Percentiles rank a stretch among this genome's conserved stretches.
Evolutionary conservation across 2,113 vertebrate genomes (phyloP).

Genomic region (Pipa parva): DNA sequence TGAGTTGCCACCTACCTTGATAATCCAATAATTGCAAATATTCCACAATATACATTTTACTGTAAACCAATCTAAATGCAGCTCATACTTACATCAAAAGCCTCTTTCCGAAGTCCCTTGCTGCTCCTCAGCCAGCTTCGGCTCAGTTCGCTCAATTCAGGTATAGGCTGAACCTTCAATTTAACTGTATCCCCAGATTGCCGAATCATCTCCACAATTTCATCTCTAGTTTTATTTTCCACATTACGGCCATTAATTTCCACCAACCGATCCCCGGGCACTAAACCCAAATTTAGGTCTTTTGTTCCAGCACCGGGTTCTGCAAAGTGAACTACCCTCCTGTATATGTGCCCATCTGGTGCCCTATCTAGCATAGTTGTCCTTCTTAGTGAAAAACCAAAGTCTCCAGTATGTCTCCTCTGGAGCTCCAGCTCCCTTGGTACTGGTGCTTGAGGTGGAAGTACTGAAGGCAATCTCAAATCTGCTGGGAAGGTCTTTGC

Average conservation of each 20-base stretch:
- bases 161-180: constrained; percentile 92
- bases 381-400: constrained; percentile 89
- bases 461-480: constrained; percentile 70
- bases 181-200: constrained; percentile 86
- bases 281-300: constrained; percentile 80
- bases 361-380: constrained; percentile 86
- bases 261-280: constrained; percentile 88
- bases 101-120: constrained; percentile 61
- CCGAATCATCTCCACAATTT: constrained; percentile 98
- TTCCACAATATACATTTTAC: too few relatives aligned
- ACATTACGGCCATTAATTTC: constrained; percentile 91
- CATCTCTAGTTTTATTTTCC: constrained; percentile 86
- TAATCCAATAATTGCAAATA: too few relatives aligned
- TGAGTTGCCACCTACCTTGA: too few relatives aligned
- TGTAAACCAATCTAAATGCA: not conserved
- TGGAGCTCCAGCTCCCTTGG: constrained; percentile 82
- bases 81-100: constrained; percentile 74
- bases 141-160: constrained; percentile 90
- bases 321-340: constrained; percentile 87
- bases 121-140: constrained; percentile 79
- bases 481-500: constrained; percentile 75
- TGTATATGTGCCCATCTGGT: constrained; percentile 73
- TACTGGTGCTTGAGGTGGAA: constrained; percentile 64
- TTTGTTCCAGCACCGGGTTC: constrained; percentile 86
- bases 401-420: constrained; percentile 87